Percentiles rank a stretch among this genome's conserved stretches.
These are phyloP conservation scores for Apis florea DNA, from an alignment of 1,140 invertebrate species.

Conservation along the genomic window DNA sequence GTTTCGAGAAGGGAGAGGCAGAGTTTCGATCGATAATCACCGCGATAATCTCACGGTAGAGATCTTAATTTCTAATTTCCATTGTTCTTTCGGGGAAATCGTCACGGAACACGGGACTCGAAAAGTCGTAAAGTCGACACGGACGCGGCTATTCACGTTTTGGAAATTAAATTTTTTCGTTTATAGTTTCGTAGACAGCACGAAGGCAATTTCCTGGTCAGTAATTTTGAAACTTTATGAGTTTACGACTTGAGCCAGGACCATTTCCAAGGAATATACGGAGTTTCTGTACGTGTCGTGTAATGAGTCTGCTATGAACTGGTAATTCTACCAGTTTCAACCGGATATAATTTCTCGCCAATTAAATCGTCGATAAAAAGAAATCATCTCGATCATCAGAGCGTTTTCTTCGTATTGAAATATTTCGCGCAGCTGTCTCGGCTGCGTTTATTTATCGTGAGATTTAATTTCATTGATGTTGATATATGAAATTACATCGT, in stretches of 20 bases:
- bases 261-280: slow-evolving; percentile 1
- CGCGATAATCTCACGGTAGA: neutral
- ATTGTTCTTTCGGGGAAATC: neutral
- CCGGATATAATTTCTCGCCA: neutral
- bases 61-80: slow-evolving; percentile 7
- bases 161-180: slow-evolving; percentile 26
- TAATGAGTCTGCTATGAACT: neutral
- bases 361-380: neutral
- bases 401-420: too few species aligned
- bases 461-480: too few species aligned
- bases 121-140: neutral
- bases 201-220: slow-evolving; percentile 26
- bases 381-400: too few species aligned
- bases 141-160: slow-evolving; percentile 20
- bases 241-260: slow-evolving; percentile 3
- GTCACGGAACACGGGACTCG: neutral
- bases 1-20: neutral
- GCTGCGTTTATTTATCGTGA: too few species aligned
- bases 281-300: slow-evolving; percentile 9
- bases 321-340: neutral
- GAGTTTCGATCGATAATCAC: neutral
- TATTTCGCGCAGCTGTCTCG: too few species aligned
- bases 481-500: too few species aligned
- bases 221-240: slow-evolving; percentile 28
- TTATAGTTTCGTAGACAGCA: neutral